Base-by-base conservation (phyloP, 2,797 vertebrate species). In the Dendrocincla tyrannina region DNA sequence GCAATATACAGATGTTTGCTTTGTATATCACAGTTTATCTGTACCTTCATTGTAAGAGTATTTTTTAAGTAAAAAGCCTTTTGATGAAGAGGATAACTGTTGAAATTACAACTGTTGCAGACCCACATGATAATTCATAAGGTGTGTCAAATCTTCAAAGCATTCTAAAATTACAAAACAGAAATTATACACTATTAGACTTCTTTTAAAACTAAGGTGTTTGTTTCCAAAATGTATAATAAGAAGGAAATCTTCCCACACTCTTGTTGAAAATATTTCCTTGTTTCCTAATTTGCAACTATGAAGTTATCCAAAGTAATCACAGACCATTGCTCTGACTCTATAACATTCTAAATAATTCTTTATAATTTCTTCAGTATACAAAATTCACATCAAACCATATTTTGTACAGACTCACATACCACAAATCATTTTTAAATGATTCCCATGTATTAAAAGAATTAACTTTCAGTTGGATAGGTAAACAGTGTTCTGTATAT, bases 181-280 rank as follows among this genome's bases (percentile, higher is more conserved):
- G 44, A 94, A 96, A 95, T 94, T 78, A 85, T 41, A 56, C 15
- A 30, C 46, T 80, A 53, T 87, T 91, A 93, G 16, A 10, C 22
- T 81, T 84, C 49, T 77, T 83, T 94, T 79, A 85, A 89, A 93
- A 84, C 5, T 46, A 66, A 81, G 72, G 22, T 53, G 62, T 81
- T 95, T 95, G 77, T 95, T 96, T 93, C 49, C 84, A 95, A 96
- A 94, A 84, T 56, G 25, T 46, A 37, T 70, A 86, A 69, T 87
- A 60, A 72, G 82, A 73, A 23, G 14, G n/a, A 69, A 86, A 94
- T 94, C 85, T 44, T 92, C 89, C 74, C 59, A 88, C 50, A 47
- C 52, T 92, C 23, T 37, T 49, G 16, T 46, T 63, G 47, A 88
- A 93, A 83, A 59, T 53, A 15, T 74, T 92, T 88, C 73, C 69